Conservation (phyloP, 2,797 vertebrate species). For the Erpetoichthys calabaricus region DNA sequence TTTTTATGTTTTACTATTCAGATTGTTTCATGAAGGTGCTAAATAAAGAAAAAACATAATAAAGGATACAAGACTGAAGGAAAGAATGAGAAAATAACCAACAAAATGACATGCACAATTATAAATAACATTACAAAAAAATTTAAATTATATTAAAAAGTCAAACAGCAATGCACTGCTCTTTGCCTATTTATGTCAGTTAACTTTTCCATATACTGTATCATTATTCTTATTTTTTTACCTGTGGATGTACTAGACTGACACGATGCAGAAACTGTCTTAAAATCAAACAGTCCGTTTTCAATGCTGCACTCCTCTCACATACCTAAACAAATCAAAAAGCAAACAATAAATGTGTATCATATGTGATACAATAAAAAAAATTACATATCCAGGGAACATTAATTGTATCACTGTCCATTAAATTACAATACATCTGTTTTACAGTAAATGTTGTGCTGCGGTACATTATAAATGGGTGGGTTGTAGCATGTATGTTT, state of each 20-base stretch:
- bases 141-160: not conserved
- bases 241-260: conserved; percentile 29
- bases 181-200: too few species aligned
- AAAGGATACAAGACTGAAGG: too few species aligned
- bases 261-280: conserved; percentile 32
- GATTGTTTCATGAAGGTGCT: too few species aligned
- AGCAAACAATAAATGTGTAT: not conserved
- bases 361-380: not conserved
- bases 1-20: too few species aligned
- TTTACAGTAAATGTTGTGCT: too few species aligned
- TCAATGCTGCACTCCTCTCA: conserved; percentile 19
- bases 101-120: not conserved
- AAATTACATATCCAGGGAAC: not conserved
- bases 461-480: too few species aligned
- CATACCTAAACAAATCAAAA: conserved; percentile 20
- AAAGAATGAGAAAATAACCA: not conserved
- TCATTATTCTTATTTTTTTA: conserved; percentile 13
- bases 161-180: not conserved
- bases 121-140: not conserved
- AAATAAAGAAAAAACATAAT: too few species aligned
- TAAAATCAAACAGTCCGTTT: conserved; percentile 21
- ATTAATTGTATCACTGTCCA: not conserved
- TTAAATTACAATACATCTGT: not conserved
- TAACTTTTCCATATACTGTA: too few species aligned
- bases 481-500: too few species aligned